These are phyloP conservation scores for Drosophila quinaria DNA, from an alignment of 2,888 invertebrate genomes.

Conservation along the genomic window DNA sequence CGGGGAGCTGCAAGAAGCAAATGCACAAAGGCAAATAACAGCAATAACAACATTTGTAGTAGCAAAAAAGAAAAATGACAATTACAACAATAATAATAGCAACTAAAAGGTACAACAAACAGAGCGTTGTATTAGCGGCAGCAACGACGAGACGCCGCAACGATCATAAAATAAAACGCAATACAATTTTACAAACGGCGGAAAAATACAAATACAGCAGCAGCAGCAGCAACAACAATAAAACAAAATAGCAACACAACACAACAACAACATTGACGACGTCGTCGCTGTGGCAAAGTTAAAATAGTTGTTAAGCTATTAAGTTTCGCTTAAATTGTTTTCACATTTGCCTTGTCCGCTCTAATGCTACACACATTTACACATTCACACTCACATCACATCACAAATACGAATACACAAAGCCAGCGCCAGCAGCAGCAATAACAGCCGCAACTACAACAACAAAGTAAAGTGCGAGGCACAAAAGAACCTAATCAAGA, in stretches of 20 bases:
- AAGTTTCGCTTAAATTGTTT: slow-evolving; percentile 79
- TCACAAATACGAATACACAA: slow-evolving; percentile 18
- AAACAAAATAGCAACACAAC: not conserved
- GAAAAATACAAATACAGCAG: slow-evolving; percentile 49
- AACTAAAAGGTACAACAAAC: slow-evolving; percentile 16
- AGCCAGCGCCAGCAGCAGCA: slow-evolving; percentile 45
- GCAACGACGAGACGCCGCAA: slow-evolving; percentile 25
- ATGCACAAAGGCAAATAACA: slow-evolving; percentile 48
- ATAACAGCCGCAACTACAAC: slow-evolving; percentile 27
- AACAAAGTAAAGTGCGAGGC: slow-evolving; percentile 62
- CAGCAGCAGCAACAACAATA: slow-evolving; percentile 24
- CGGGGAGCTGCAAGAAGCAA: slow-evolving; percentile 27
- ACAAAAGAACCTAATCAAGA: slow-evolving; percentile 81
- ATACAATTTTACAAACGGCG: slow-evolving; percentile 68
- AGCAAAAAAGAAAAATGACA: slow-evolving; percentile 15
- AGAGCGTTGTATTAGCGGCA: slow-evolving; percentile 20
- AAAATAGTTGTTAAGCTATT: slow-evolving; percentile 76
- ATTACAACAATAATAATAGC: slow-evolving; percentile 24
- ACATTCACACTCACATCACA: slow-evolving; percentile 9
- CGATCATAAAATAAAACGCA: slow-evolving; percentile 75
- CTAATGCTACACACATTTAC: slow-evolving; percentile 47
- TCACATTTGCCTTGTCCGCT: slow-evolving; percentile 65
- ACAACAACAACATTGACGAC: not conserved
- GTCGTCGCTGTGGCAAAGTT: slow-evolving; percentile 52
- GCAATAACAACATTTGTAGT: slow-evolving; percentile 33